phyloP scores from a whole-genome alignment of 2,113 vertebrate species.

The Perca flavescens region DNA sequence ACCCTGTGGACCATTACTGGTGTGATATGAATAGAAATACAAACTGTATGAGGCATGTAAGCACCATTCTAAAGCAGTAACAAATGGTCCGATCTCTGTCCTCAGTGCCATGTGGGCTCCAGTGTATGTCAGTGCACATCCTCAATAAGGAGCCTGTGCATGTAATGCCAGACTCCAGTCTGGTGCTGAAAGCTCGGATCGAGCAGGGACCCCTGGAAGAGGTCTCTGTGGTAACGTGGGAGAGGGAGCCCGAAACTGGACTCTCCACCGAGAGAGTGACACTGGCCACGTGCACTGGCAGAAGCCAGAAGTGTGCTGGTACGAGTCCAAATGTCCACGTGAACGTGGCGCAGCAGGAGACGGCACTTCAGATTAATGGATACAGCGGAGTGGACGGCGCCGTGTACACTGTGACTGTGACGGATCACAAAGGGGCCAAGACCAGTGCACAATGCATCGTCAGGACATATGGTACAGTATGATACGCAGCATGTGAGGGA shows the following conservation, averaged over 20 bases:
- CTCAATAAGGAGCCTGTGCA: conserved; percentile 63
- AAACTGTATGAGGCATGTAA: not conserved
- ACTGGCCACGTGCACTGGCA: conserved; percentile 72
- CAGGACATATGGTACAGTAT: conserved; percentile 79
- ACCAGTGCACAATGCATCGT: conserved; percentile 68
- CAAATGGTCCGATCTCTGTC: conserved; percentile 27
- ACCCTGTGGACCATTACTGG: not conserved
- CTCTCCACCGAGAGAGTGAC: not conserved
- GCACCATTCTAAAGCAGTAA: conserved; percentile 2
- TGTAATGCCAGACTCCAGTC: conserved; percentile 54
- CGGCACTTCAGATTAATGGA: conserved; percentile 59
- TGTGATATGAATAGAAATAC: not conserved
- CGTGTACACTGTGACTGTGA: conserved; percentile 77
- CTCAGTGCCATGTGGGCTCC: conserved; percentile 62
- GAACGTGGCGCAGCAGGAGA: conserved; percentile 55
- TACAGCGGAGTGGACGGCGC: conserved; percentile 72
- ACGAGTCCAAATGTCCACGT: conserved; percentile 17
- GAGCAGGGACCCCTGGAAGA: conserved; percentile 40
- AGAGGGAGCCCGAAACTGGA: conserved; percentile 55
- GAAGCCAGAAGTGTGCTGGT: conserved; percentile 46
- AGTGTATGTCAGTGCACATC: conserved; percentile 72
- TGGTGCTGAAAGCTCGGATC: conserved; percentile 74
- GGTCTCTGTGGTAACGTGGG: conserved; percentile 75
- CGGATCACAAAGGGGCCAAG: conserved; percentile 54
- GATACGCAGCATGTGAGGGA: not conserved